Conservation (phyloP, 2,113 vertebrate species). For the Phainopepla nitens region DNA sequence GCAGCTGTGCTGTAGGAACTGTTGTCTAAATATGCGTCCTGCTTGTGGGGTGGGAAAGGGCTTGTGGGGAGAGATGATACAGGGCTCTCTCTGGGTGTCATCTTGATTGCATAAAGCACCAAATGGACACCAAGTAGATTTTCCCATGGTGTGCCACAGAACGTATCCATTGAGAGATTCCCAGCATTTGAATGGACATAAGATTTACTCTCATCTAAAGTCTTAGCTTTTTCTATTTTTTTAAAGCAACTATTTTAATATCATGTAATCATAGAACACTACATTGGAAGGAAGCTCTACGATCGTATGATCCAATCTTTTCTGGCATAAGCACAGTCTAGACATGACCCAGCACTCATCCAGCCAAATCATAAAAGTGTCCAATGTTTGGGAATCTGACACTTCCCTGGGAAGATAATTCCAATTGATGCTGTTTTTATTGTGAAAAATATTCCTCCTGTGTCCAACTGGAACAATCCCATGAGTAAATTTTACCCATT, state of each 20-base stretch:
- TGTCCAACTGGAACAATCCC: not conserved
- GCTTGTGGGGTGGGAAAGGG: accelerated
- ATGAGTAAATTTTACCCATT: not conserved
- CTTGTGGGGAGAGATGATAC: not conserved
- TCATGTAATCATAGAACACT: not conserved
- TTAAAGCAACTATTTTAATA: not conserved
- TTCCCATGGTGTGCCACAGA: not conserved
- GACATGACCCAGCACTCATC: not conserved
- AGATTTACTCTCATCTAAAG: not conserved
- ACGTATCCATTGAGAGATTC: not conserved
- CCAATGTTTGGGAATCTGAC: not conserved
- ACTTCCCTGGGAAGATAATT: not conserved
- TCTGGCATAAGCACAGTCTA: not conserved
- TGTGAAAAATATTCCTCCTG: not conserved
- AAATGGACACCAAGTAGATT: not conserved
- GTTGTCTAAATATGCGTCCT: not conserved
- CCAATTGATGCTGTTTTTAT: not conserved
- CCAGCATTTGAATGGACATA: not conserved
- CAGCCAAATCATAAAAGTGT: not conserved
- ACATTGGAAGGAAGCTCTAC: not conserved
- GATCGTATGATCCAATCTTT: not conserved
- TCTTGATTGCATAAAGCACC: not conserved
- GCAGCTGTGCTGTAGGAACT: not conserved
- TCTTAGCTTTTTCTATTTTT: not conserved
- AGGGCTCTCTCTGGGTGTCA: not conserved